A percentile compares a stretch with the other conserved stretches of the same genome.
phyloP scores from a whole-genome alignment of 2,797 vertebrate genomes.

The Eupleurogrammus muticus region DNA sequence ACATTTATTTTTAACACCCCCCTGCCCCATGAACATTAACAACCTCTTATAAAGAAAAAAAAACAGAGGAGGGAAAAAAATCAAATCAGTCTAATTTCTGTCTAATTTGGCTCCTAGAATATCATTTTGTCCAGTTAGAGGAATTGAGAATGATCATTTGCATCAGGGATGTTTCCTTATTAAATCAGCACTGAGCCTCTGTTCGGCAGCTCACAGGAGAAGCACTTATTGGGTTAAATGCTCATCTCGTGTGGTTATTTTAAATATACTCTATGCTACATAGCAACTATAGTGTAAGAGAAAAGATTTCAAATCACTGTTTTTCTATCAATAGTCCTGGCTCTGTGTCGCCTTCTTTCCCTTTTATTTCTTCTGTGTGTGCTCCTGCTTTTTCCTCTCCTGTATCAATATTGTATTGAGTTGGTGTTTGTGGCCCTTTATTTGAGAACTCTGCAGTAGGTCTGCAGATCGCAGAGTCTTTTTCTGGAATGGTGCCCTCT shows the following conservation, averaged over 20 bases:
- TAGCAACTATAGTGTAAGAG: conserved; percentile 83
- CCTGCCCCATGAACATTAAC: conserved; percentile 67
- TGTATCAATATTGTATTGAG: conserved; percentile 97
- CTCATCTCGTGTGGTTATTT: conserved; percentile 88
- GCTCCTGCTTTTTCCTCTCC: conserved; percentile 73
- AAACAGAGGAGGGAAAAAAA: conserved; percentile 53
- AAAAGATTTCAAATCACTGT: conserved; percentile 79
- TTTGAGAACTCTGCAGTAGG: conserved; percentile 98
- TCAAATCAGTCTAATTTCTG: conserved; percentile 87
- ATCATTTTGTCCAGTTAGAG: conserved; percentile 90
- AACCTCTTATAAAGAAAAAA: conserved; percentile 69
- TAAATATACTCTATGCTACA: conserved; percentile 87
- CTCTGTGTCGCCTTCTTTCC: conserved; percentile 61
- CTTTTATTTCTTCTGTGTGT: conserved; percentile 72
- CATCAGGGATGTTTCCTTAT: conserved; percentile 90
- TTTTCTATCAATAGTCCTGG: conserved; percentile 70
- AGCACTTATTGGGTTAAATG: conserved; percentile 91
- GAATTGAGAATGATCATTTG: conserved; percentile 91
- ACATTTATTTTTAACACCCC: conserved; percentile 72
- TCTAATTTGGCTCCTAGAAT: conserved; percentile 89
- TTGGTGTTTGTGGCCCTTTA: conserved; percentile 97
- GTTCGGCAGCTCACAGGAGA: conserved; percentile 86
- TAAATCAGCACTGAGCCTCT: conserved; percentile 87
- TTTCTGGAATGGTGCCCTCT: conserved; percentile 99
- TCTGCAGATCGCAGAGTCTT: conserved; percentile 98